A percentile compares a stretch with the other conserved stretches of the same genome.
These are phyloP conservation scores for Elachura formosa DNA, from an alignment of 2,113 vertebrate species.

Conservation along the genomic window DNA sequence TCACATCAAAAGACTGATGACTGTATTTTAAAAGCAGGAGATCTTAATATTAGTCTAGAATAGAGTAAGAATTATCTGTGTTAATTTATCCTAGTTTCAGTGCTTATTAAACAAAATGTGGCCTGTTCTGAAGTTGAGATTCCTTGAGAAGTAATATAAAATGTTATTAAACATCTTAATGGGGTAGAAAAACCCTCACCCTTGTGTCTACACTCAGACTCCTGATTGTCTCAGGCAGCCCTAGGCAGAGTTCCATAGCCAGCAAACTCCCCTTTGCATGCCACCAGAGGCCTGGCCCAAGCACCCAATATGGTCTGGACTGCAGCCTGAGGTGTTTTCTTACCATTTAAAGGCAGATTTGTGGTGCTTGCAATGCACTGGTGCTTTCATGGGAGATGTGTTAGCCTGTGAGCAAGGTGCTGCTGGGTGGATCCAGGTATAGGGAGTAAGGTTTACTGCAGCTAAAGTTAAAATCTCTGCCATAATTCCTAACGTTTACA, in stretches of 20 bases:
- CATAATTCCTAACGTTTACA: background rate
- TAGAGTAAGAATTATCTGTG: background rate
- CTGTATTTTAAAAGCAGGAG: background rate
- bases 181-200: fast-evolving
- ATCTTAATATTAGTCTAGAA: background rate
- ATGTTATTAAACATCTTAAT: background rate
- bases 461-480: background rate
- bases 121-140: background rate
- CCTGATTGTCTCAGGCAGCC: background rate
- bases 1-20: background rate
- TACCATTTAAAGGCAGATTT: background rate
- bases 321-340: background rate
- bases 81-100: background rate
- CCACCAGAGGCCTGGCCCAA: background rate
- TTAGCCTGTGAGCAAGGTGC: fast-evolving
- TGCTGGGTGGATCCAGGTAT: fast-evolving
- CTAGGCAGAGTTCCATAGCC: background rate
- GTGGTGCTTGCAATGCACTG: background rate
- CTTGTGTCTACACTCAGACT: background rate
- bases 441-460: background rate
- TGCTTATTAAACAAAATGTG: background rate
- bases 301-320: background rate
- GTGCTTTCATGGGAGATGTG: fast-evolving
- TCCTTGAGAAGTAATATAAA: background rate
- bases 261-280: background rate